phyloP scores from a whole-genome alignment of 2,113 vertebrate species.

The Eudorcas thomsonii region DNA sequence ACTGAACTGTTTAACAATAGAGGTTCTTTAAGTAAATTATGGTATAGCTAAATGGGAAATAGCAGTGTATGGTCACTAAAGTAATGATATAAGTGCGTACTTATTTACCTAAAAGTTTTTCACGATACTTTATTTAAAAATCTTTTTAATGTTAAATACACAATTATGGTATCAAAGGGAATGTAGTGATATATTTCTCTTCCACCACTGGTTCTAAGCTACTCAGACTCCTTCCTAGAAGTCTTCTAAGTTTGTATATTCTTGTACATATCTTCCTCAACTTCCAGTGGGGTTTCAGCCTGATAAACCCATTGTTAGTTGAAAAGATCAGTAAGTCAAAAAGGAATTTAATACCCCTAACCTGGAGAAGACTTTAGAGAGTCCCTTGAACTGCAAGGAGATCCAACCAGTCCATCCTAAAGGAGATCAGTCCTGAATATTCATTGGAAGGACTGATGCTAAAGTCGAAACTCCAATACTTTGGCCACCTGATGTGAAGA shows the following conservation, averaged over 20 bases:
- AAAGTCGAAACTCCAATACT: not conserved
- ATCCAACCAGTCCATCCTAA: not conserved
- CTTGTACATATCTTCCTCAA: not conserved
- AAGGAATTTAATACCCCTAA: not conserved
- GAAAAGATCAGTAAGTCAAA: not conserved
- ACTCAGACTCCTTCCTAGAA: not conserved
- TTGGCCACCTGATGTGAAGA: not conserved
- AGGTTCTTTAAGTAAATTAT: not conserved
- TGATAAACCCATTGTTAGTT: not conserved
- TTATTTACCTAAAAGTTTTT: conserved; percentile 10
- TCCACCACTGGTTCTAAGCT: not conserved
- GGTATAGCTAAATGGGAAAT: not conserved
- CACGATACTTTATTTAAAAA: not conserved
- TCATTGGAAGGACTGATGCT: not conserved
- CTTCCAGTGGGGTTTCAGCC: not conserved
- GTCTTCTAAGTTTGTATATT: not conserved
- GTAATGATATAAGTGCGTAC: not conserved
- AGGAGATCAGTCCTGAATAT: not conserved
- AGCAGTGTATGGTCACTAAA: not conserved
- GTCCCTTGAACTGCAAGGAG: not conserved
- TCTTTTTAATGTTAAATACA: not conserved
- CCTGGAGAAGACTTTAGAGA: not conserved
- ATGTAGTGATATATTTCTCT: not conserved
- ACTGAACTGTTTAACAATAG: not conserved
- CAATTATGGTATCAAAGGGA: not conserved